phyloP scores from a whole-genome alignment of 2,797 vertebrate species.

The Novumbra hubbsi region DNA sequence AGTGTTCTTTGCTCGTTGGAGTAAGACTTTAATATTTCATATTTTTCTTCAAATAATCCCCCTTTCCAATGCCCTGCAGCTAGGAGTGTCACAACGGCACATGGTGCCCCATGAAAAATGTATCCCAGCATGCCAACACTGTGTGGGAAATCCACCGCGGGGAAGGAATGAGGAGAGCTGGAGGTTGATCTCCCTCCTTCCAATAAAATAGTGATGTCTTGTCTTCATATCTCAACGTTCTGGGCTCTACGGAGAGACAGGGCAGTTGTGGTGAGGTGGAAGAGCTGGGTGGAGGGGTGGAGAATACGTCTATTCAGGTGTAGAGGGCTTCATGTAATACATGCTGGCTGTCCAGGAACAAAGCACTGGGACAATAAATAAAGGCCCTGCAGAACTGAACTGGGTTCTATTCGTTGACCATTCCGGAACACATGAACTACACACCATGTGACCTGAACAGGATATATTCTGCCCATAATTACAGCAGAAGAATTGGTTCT shows the following conservation, averaged over 20 bases:
- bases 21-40: constrained; percentile 72
- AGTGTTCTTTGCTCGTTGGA: constrained; percentile 38
- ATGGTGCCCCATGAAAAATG: constrained; percentile 59
- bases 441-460: not conserved
- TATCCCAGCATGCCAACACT: constrained; percentile 54
- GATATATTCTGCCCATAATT: not conserved
- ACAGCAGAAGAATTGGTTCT: not conserved
- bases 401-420: not conserved
- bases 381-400: not conserved
- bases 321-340: constrained; percentile 1
- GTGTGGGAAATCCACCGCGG: constrained; percentile 48
- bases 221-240: constrained; percentile 5
- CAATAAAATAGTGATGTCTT: constrained; percentile 62
- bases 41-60: constrained; percentile 20
- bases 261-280: not conserved
- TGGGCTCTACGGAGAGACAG: not conserved
- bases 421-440: not conserved
- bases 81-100: constrained; percentile 64
- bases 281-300: constrained; percentile 7
- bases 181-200: constrained; percentile 49
- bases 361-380: not conserved
- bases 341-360: constrained; percentile 1
- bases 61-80: constrained; percentile 62
- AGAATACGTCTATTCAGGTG: constrained; percentile 21
- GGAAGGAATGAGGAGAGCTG: constrained; percentile 15